Base-by-base conservation (phyloP, 2,888 invertebrate genomes). In the Chrysotoxum bicinctum region DNA sequence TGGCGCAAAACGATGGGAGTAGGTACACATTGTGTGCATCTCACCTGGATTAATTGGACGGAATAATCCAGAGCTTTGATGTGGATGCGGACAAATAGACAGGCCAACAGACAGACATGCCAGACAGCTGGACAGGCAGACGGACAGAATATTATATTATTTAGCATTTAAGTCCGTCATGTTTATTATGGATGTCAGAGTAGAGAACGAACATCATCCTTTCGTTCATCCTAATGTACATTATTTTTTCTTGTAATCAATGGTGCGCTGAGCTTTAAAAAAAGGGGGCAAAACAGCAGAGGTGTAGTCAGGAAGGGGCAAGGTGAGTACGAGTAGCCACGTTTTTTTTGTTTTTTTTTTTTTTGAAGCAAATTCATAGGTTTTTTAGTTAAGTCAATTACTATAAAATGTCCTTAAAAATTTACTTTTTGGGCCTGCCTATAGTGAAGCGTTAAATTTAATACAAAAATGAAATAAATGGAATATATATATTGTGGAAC, bases 11-110 rank as follows among this genome's bases (percentile, higher is more conserved):
- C 66, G 70, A 84, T 84, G 79, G 66, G 64, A 75, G 50, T 50
- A 21, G 7, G 8, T 84, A 84, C 70, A 79, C 70, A 79, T 54
- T 79, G 79, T 84, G 79, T 70, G 70, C 84, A 84, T 76, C 84
- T 84, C 79, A 84, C 84, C 84, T 79, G 79, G 79, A 79, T 84
- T 79, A 84, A 84, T 84, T 84, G 79, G 79, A 84, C 84, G 75
- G 75, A 79, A 84, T 84, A 84, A 79, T 79, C 75, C 79, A 72
- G 74, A 75, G 75, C 84, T 84, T 78, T 79, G 84, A 79, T 79
- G 79, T 84, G 79, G 84, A 76, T 84, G 60, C 75, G 66, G 75
- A 84, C 75, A 84, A 84, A 84, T 84, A 72, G 84, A 79, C 79
- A 84, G 79, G 70, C 68, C 21, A 79, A 70, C 69, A 50, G 79